A percentile compares a stretch with the other conserved stretches of the same genome.
These are phyloP conservation scores for Spongilla lacustris DNA, from an alignment of 37 sponge, comb jelly and placozoan genomes.

Conservation along the genomic window DNA sequence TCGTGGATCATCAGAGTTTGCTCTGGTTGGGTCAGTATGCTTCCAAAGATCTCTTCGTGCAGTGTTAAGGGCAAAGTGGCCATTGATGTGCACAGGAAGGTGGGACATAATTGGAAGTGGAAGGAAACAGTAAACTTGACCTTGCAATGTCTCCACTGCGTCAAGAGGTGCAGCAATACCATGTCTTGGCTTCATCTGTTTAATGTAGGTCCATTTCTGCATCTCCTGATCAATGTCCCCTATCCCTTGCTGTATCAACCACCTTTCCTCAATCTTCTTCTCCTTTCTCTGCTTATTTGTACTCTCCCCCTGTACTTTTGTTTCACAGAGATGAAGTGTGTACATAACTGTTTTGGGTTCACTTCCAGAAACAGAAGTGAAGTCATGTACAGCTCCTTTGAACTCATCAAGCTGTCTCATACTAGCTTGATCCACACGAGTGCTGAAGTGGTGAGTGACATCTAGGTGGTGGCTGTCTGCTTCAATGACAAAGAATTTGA, in stretches of 20 bases:
- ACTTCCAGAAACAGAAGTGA: not conserved
- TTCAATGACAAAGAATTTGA: conserved; percentile 51
- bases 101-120: conserved; percentile 54
- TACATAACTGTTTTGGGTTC: not conserved
- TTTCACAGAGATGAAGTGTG: not conserved
- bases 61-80: conserved; percentile 53
- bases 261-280: conserved; percentile 26
- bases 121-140: conserved; percentile 56
- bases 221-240: conserved; percentile 41
- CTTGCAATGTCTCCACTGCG: not conserved
- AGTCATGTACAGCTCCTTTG: not conserved
- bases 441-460: not conserved
- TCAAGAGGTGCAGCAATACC: conserved; percentile 64
- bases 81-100: conserved; percentile 69
- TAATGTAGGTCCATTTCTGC: conserved; percentile 22
- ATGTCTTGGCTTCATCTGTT: conserved; percentile 59
- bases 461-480: not conserved
- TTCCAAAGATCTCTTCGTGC: conserved; percentile 36
- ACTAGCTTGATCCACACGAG: not conserved
- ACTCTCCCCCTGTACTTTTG: not conserved
- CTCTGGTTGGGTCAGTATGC: not conserved
- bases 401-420: not conserved
- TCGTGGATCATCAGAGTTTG: conserved; percentile 16
- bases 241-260: conserved; percentile 71
- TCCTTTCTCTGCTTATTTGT: not conserved